Evolutionary conservation across 2,888 invertebrate genomes (phyloP).

Genomic region (Ophion obscuratus): DNA sequence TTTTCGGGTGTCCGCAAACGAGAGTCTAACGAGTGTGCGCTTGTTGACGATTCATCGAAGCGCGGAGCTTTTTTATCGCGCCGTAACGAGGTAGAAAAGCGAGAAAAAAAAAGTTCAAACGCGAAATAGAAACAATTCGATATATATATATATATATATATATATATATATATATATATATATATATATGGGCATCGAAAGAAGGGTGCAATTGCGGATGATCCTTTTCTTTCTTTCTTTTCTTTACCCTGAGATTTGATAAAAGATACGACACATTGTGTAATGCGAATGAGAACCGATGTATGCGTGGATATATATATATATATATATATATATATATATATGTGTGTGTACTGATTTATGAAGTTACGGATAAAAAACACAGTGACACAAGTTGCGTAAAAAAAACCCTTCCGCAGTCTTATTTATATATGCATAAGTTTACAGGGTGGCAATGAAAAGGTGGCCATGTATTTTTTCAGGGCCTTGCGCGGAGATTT

Average conservation of each 20-base stretch:
- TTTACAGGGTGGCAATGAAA: conserved; percentile 18
- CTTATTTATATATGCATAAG: conserved; percentile 43
- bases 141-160: too few species aligned
- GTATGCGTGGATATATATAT: conserved; percentile 70
- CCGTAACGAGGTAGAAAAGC: too few species aligned
- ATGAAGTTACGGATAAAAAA: conserved; percentile 8
- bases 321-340: conserved; percentile 73
- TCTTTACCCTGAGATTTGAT: conserved; percentile 62
- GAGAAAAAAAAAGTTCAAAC: too few species aligned
- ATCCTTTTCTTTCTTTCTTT: conserved; percentile 33
- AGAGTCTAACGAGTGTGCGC: too few species aligned
- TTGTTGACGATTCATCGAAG: too few species aligned
- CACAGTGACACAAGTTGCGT: conserved; percentile 76
- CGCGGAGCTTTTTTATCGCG: too few species aligned
- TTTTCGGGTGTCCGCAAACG: too few species aligned
- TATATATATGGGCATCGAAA: conserved; percentile 1
- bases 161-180: too few species aligned
- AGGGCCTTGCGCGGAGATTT: too few species aligned
- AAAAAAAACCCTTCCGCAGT: conserved; percentile 41
- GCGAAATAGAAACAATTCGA: too few species aligned
- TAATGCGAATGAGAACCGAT: conserved; percentile 74
- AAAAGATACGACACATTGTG: conserved; percentile 75
- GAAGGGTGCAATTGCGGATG: conserved; percentile 32
- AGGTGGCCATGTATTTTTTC: neutral
- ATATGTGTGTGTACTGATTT: conserved; percentile 68